Evolutionary conservation across 2,797 vertebrate genomes (phyloP), one percentile per base, ranked within the genome.

Genomic region (Urocyon cinereoargenteus): DNA sequence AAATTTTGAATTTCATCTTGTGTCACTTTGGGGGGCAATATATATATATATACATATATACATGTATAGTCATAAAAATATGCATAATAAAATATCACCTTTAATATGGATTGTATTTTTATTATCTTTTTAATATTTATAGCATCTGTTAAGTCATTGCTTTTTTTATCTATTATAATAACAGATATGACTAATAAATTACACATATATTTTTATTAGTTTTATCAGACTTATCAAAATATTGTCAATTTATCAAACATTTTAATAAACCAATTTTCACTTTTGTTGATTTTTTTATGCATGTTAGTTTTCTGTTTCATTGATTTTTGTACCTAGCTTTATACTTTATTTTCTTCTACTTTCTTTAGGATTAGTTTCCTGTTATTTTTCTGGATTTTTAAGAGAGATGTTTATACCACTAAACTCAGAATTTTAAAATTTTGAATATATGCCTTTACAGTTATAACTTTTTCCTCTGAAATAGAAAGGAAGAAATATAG

Each of bases 181-280:
- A 82, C 57, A 94, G 34, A 66, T 90, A 18, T 68, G 5, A 73
- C 11, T n/a, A 83, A 84, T 34, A 86, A 81, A 81, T 79, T 70
- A 77, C 62, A 73, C 8, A 81, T 12, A 79, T 86, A 51, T 22
- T 81, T 28, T 19, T 53, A 70, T 61, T 51, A 77, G 16, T 89
- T 21, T 61, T 79, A 72, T 28, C 10, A 59, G 22, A 40, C 12
- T 82, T 86, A 75, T 72, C 10, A 94, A 19, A 61, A 45, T 78
- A 15, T 91, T 45, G 18, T 83, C 4, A 36, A 53, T 93, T 83
- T 96, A 66, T 75, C 8, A 92, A 87, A 70, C 72, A 75, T 92
- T 62, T 95, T 28, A 86, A 68, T 68, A 77, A 66, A 78, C 4
- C 9, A 90, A 36, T 22, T 72, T 86, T 55, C 72, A 64, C 2